phyloP scores from a whole-genome alignment of 1,140 invertebrate species.

The Subanguina moxae region DNA sequence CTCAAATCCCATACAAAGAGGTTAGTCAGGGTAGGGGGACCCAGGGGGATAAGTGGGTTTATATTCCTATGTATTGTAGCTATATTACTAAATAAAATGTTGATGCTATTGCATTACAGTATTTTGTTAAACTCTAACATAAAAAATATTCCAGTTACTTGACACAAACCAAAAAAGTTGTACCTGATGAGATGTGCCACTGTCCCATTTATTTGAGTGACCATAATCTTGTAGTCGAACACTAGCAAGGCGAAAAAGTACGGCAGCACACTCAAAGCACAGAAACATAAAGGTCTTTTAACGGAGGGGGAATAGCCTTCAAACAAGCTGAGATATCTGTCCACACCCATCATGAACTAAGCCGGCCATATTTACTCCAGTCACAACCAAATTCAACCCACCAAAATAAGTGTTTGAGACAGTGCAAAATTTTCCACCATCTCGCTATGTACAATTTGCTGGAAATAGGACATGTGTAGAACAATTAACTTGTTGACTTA shows the following conservation, averaged over 20 bases:
- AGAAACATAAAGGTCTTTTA: constrained; percentile 12
- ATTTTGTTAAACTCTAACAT: too few species aligned
- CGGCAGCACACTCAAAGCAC: constrained; percentile 19
- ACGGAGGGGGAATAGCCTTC: constrained; percentile 21
- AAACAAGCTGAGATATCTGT: constrained; percentile 37
- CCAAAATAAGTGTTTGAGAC: constrained; percentile 32
- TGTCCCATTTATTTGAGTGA: background rate
- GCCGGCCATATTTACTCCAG: background rate
- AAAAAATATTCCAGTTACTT: too few species aligned
- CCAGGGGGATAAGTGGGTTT: too few species aligned
- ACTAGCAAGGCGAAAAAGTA: constrained; percentile 36
- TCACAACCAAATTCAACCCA: background rate
- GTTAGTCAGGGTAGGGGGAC: too few species aligned
- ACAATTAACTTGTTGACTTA: background rate
- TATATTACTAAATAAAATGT: too few species aligned
- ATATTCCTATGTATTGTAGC: too few species aligned
- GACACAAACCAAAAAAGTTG: too few species aligned
- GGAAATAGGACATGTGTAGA: constrained; percentile 6
- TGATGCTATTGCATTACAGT: too few species aligned
- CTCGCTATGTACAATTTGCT: constrained; percentile 33
- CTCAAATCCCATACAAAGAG: too few species aligned
- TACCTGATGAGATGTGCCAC: constrained; percentile 26
- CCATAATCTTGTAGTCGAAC: constrained; percentile 29
- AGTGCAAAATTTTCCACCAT: constrained; percentile 37
- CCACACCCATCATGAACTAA: constrained; percentile 28